Evolutionary conservation across 2,113 vertebrate genomes (phyloP).

Genomic region (Willisornis vidua): DNA sequence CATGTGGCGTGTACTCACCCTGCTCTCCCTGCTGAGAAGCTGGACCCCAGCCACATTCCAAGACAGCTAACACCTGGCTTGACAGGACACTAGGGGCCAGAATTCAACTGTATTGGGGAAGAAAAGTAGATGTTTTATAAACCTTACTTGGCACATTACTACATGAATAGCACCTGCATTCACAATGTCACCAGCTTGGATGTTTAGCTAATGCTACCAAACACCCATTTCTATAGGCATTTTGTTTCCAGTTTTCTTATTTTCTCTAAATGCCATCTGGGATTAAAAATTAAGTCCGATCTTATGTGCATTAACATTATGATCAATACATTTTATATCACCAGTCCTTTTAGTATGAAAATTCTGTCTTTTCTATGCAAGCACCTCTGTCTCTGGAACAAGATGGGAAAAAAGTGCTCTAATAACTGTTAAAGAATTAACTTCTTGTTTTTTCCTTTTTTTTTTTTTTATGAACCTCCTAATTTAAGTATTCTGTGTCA

Average conservation of each 20-base stretch:
- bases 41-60: not conserved
- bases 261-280: not conserved
- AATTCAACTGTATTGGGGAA: not conserved
- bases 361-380: not conserved
- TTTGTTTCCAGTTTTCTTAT: not conserved
- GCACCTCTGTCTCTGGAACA: not conserved
- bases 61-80: not conserved
- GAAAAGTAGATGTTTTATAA: not conserved
- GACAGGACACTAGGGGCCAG: not conserved
- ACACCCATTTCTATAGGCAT: rapidly evolving
- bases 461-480: not conserved
- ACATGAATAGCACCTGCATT: not conserved
- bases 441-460: not conserved
- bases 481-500: not conserved
- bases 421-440: not conserved
- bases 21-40: not conserved
- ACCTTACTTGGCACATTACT: not conserved
- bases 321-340: not conserved
- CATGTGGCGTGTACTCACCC: not conserved
- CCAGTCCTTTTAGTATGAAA: not conserved
- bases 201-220: not conserved
- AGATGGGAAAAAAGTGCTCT: not conserved
- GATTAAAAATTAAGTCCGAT: not conserved
- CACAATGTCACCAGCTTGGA: not conserved
- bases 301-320: not conserved